These are phyloP conservation scores for Galago senegalensis DNA, from an alignment of 2,797 vertebrate genomes.

Conservation along the genomic window DNA sequence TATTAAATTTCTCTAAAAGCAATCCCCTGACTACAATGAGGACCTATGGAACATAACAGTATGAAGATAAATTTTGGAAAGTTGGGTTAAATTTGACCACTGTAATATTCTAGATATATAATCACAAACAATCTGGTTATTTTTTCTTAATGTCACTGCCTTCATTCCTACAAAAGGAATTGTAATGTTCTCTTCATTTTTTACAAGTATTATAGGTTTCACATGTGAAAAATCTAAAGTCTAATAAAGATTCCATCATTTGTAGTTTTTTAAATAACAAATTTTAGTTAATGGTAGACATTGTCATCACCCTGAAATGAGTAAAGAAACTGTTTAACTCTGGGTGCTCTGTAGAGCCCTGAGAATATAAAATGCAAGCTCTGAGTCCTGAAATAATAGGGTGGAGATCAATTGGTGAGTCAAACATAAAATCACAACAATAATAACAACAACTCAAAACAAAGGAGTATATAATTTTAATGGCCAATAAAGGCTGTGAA, in stretches of 20 bases:
- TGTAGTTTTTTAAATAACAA: not conserved
- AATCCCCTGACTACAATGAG: not conserved
- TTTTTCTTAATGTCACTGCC: not conserved
- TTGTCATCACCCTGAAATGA: not conserved
- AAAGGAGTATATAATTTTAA: not conserved
- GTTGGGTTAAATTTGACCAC: not conserved
- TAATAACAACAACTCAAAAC: not conserved
- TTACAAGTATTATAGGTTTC: not conserved
- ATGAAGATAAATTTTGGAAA: not conserved
- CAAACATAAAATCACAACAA: not conserved
- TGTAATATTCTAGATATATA: not conserved
- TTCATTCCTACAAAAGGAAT: not conserved
- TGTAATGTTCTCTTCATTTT: not conserved
- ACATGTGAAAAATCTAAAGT: not conserved
- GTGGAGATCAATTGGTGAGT: not conserved
- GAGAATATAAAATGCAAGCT: not conserved
- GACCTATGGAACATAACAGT: not conserved
- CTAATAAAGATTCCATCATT: not conserved
- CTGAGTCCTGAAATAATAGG: not conserved
- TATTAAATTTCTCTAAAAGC: slow-evolving; percentile 31
- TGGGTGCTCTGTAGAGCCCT: not conserved
- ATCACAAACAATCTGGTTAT: not conserved
- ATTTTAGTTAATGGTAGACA: not conserved
- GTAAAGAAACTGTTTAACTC: not conserved
- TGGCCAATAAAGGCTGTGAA: not conserved